phyloP scores from a whole-genome alignment of 2,113 vertebrate species.

The Oreochromis aureus region DNA sequence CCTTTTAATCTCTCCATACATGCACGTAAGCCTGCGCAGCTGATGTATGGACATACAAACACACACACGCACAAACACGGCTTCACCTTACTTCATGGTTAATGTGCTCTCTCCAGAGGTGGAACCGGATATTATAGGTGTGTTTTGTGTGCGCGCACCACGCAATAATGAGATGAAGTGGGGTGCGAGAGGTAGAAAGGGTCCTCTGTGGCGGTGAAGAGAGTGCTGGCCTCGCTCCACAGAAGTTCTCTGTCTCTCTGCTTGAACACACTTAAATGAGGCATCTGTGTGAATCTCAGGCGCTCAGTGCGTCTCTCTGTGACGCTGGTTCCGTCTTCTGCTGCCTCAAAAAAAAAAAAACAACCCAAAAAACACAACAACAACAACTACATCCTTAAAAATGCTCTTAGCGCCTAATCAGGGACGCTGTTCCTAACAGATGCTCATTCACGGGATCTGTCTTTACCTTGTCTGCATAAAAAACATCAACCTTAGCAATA shows the following conservation, averaged over 20 bases:
- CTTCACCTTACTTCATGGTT: slow-evolving; percentile 10
- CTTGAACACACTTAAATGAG: slow-evolving; percentile 71
- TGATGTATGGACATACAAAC: neutral
- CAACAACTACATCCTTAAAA: slow-evolving; percentile 39
- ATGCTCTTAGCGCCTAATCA: slow-evolving; percentile 15
- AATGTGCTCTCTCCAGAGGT: slow-evolving; percentile 12
- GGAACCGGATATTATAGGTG: slow-evolving; percentile 69
- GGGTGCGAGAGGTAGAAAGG: slow-evolving; percentile 62
- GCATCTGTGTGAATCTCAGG: slow-evolving; percentile 58
- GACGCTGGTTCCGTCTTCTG: slow-evolving; percentile 35
- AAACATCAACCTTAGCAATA: neutral
- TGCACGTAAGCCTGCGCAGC: neutral
- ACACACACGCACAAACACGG: neutral
- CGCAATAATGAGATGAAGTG: slow-evolving; percentile 63
- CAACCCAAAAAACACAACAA: slow-evolving; percentile 19
- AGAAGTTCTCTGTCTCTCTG: slow-evolving; percentile 68
- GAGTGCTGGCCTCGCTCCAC: slow-evolving; percentile 59
- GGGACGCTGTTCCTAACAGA: slow-evolving; percentile 19
- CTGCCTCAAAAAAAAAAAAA: neutral
- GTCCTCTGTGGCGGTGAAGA: slow-evolving; percentile 62
- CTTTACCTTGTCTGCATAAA: neutral
- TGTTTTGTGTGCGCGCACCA: slow-evolving; percentile 40
- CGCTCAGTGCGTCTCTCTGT: slow-evolving; percentile 25
- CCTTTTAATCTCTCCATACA: slow-evolving; percentile 36
- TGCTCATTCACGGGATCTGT: neutral